Evolutionary conservation across 35 echinoderm and acorn worm species (phyloP), one percentile per base, ranked within the genome.

Genomic region (Apostichopus japonicus): DNA sequence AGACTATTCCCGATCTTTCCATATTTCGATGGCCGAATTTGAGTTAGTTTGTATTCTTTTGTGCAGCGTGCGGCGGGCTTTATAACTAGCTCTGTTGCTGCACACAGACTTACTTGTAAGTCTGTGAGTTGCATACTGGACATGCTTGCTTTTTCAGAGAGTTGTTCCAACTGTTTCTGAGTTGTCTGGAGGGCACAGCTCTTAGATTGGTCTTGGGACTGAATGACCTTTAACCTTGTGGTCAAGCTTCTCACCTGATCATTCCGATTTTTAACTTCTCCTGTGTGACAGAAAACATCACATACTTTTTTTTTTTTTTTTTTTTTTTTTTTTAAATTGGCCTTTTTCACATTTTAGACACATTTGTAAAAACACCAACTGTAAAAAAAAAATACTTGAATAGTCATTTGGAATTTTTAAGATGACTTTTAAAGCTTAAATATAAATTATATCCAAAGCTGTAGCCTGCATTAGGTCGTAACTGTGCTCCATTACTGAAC

Each of bases 191-290:
- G 91, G 24, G 95, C 97, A 92, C 95, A 96, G 23, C 92, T 93
- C 65, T 99, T 99, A 24, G 97, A 99, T 58, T 99, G 95, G 44
- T 99, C 97, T 56, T 99, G 97, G 7, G 97, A 95, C 78, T 94
- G 93, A 63, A 99, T 78, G n/a, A 99, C 93, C 90, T 96, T 99
- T 70, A 99, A 61, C 70, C 95, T 91, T 14, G 95, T 96, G 19
- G 95, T 90, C 79, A 95, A 55, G 8, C 91, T 93, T 73, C 94
- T 96, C 11, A 99, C 55, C n/a, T 99, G 95, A 56, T 96, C 97
- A n/a, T 87, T 93, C 6, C 95, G 95, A 76, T 88, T 95, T 52
- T 87, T 92, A 80, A 99, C 53, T 62, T 99, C 97, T 65, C 93
- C 97, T 99, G 90, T 55, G 33, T 58, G 81, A 7, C 17, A 6